Conservation (phyloP, 2,888 invertebrate genomes). For the Phrixothrix hirtus region DNA sequence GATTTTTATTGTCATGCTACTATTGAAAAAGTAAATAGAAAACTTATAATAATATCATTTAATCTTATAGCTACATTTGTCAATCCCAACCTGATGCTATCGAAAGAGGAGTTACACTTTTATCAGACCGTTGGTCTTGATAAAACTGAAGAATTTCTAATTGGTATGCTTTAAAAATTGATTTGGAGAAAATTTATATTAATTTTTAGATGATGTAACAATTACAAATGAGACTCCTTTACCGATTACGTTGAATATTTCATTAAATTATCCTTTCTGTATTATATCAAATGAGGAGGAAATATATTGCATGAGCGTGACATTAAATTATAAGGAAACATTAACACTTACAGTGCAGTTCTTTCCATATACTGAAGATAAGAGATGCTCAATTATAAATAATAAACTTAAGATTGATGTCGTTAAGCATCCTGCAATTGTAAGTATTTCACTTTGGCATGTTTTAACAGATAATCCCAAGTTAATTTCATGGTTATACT, state of each 20-base stretch:
- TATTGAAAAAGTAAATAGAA: slow-evolving; percentile 60
- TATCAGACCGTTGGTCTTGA: slow-evolving; percentile 56
- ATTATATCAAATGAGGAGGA: slow-evolving; percentile 28
- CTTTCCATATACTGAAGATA: slow-evolving; percentile 32
- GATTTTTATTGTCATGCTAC: slow-evolving; percentile 63
- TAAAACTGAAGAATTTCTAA: slow-evolving; percentile 25
- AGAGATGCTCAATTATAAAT: slow-evolving; percentile 39
- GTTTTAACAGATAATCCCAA: no score
- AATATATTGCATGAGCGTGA: slow-evolving; percentile 27
- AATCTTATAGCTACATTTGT: slow-evolving; percentile 61
- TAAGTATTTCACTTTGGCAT: no score
- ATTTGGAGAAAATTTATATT: neutral
- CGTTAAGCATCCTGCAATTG: slow-evolving; percentile 53
- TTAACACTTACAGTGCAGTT: slow-evolving; percentile 41
- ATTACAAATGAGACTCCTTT: slow-evolving; percentile 62
- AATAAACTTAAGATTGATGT: slow-evolving; percentile 50
- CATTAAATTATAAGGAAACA: slow-evolving; percentile 35
- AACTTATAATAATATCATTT: slow-evolving; percentile 59
- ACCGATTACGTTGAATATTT: slow-evolving; percentile 58
- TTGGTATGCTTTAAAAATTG: slow-evolving; percentile 8
- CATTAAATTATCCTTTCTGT: slow-evolving; percentile 58
- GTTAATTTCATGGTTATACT: no score
- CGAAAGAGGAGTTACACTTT: slow-evolving; percentile 58
- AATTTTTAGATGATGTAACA: slow-evolving; percentile 58
- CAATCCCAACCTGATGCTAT: slow-evolving; percentile 62